Base-by-base conservation (phyloP, 2,113 vertebrate species). In the Nothocercus nigrocapillus region DNA sequence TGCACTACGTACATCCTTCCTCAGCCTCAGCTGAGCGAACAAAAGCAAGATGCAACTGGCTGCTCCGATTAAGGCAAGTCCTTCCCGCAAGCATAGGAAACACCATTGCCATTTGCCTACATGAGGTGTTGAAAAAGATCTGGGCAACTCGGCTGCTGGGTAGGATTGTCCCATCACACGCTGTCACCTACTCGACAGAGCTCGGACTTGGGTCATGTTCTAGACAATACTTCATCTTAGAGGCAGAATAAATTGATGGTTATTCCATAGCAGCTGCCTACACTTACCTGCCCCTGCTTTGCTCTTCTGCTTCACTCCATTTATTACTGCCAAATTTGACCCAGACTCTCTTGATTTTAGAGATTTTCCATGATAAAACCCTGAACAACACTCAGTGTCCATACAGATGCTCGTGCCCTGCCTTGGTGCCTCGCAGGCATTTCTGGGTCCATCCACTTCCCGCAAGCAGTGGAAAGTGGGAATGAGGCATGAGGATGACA, bases 371-470 rank as follows among this genome's bases (percentile, higher is more conserved):
- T n/a, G 56, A 34, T 9, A 32, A 3, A 11, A 32, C 19, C 36
- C 42, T 27, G 30, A 80, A 53, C 0, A 0, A 38, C 3, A 14
- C 49, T 17, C 8, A 7, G 11, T 8, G 7, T 30, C 54, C 15
- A 21, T 36, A 63, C 5, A 0, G 3, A 75, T 38, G 54, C 25
- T 74, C 11, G 8, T 2, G 6, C 24, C 54, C 44, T 18, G 1
- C 0, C 7, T 2, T 21, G 47, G 19, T 47, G 19, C 19, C 25
- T 68, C 14, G 0, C 49, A 14, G 44, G 18, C 24, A 56, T 45
- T 40, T 69, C 1, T 13, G 53, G 77, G 54, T 0, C 0, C 2
- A 0, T 1, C 32, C 38, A 73, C 49, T 36, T 74, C 27, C 53
- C 27, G 11, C 0, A 54, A 66, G 20, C 64, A 85, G 68, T 22